Base-by-base conservation (phyloP, 2,888 invertebrate genomes). In the Ormyrus thymus region DNA sequence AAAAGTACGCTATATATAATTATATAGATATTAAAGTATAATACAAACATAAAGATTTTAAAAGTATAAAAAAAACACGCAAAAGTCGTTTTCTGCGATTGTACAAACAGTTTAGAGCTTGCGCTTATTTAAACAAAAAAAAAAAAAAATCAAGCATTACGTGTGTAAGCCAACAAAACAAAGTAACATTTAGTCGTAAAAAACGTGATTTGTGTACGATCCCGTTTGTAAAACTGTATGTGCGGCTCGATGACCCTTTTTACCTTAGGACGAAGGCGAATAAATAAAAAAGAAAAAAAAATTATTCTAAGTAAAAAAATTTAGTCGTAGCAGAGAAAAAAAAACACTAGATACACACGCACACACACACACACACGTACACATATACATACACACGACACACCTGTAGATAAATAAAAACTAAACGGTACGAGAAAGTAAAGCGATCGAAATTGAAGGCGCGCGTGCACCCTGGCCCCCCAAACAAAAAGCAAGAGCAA, bases 391-490 rank as follows among this genome's bases (percentile, higher is more conserved):
- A 29, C 29, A 29, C 29, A 29, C 29, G 29, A 76, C 68, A 72
- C 71, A 77, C 74, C 64, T 59, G 55, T 71, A 66, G 72, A 71
- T 74, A 74, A 81, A 74, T 77, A 74, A 66, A 13, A 65, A 53
- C 51, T 6, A 53, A 73, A 51, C 73, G 66, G 75, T 55, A 61
- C 48, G 80, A 70, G 71, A 73, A 73, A 74, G 64, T 58, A 68
- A n/a, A 70, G 29, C 10, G 43, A 13, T 6, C 53, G n/a, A 70
- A 64, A 43, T 80, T 70, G 59, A 29, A 29, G 29, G 29, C 46
- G 61, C 78, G 81, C 76, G 81, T 82, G 81, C 82, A 82, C 82
- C 82, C 82, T 83, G 83, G 81, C 80, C 82, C 10, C n/a, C 55
- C 13, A 50, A 15, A 51, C 51, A 61, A 76, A 45, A 58, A 59